Evolutionary conservation across 2,113 vertebrate genomes (phyloP), one percentile per base, ranked within the genome.

Genomic region (Hystrix brachyura): DNA sequence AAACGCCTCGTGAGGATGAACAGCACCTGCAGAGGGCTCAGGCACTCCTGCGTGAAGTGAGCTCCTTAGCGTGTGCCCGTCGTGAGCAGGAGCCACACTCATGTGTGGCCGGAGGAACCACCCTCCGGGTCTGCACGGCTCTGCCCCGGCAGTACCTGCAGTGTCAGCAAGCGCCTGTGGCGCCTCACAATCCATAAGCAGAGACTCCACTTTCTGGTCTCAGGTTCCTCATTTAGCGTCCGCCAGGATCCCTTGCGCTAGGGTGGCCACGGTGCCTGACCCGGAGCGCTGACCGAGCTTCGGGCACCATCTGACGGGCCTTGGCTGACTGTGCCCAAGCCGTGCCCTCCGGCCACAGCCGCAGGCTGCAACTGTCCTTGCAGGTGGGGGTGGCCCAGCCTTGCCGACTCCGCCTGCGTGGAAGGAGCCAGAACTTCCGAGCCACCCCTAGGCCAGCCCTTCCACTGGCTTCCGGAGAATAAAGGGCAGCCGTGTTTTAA

Each of bases 201-300:
- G 71, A 92, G 74, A 94, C 57, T 51, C 43, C 23, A 60, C 13
- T 62, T 82, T 51, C 25, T 67, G 12, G 32, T 87, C 55, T 87
- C 86, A 80, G 74, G 92, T 94, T 92, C 46, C n/a, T 81, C 19
- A 17, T 64, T 96, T 89, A 64, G 79, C 65, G 48, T 92, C 48
- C 25, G 72, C 71, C 94, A 23, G 78, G 86, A 96, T 14, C 71
- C 12, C 46, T 78, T 48, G 92, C 81, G 46, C 96, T 95, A 91
- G 60, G 53, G 81, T 94, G 82, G 27, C 81, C 80, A 80, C 84
- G 80, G 11, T 17, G 19, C 10, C 53, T 76, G 29, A 67, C 90
- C 46, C 48, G 59, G 19, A 55, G 74, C 89, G 72, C 71, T 82
- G 89, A 95, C 88, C 29, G 81, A 38, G 59, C 46, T 71, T 14